A percentile compares a stretch with the other conserved stretches of the same genome.
Conservation (phyloP, 2,888 invertebrate genomes). For the Ditula angustiorana region DNA sequence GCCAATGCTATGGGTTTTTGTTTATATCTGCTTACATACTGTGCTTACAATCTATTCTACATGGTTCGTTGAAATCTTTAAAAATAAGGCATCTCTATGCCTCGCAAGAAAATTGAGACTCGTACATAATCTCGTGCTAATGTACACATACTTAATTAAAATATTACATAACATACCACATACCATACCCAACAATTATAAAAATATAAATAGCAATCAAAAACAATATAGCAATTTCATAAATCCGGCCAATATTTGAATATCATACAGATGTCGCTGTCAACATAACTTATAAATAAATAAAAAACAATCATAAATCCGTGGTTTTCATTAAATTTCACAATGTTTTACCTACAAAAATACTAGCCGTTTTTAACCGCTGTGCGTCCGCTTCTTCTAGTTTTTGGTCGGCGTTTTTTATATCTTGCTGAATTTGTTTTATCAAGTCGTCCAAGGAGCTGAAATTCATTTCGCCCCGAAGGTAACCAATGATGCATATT, state of each 20-base stretch:
- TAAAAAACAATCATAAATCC: background rate
- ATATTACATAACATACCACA: background rate
- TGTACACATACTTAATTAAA: background rate
- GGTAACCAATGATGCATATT: constrained; percentile 92
- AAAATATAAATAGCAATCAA: background rate
- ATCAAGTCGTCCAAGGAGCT: constrained; percentile 91
- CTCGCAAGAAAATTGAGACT: too few species aligned
- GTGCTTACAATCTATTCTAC: too few species aligned
- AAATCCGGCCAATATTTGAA: background rate
- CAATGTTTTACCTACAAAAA: constrained; percentile 66
- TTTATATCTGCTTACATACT: too few species aligned
- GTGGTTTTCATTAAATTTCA: background rate
- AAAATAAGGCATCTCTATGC: too few species aligned
- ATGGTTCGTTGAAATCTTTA: too few species aligned
- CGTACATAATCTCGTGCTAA: background rate
- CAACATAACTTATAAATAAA: background rate
- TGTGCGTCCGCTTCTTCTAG: constrained; percentile 85
- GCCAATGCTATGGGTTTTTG: too few species aligned
- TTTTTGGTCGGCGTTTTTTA: constrained; percentile 86
- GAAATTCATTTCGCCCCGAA: constrained; percentile 94
- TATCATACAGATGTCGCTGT: background rate
- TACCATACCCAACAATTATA: background rate
- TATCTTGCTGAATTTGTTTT: constrained; percentile 92
- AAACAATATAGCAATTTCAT: background rate
- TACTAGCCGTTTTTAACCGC: constrained; percentile 79